Percentiles rank a stretch among this genome's conserved stretches.
These are phyloP conservation scores for Tupaia chinensis DNA, from an alignment of 2,113 vertebrate genomes.

Conservation along the genomic window DNA sequence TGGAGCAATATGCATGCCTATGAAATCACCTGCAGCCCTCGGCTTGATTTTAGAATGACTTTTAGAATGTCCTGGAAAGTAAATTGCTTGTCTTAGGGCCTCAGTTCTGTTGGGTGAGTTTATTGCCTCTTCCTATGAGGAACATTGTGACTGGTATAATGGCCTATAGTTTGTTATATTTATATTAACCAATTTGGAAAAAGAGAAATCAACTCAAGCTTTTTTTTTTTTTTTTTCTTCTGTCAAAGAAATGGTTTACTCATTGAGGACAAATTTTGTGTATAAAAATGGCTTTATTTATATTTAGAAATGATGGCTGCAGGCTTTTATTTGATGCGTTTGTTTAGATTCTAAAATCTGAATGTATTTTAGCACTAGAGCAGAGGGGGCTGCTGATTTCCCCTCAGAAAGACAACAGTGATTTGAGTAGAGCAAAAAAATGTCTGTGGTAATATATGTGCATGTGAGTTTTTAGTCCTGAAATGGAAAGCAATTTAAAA, in stretches of 20 bases:
- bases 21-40: conserved; percentile 46
- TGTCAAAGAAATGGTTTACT: conserved; percentile 68
- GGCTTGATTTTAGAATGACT: conserved; percentile 34
- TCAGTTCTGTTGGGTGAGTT: conserved; percentile 56
- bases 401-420: background rate
- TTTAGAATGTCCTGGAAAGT: conserved; percentile 72
- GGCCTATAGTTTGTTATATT: conserved; percentile 44
- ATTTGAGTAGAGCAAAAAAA: conserved; percentile 41
- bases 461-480: background rate
- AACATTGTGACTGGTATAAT: conserved; percentile 34
- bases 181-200: conserved; percentile 55
- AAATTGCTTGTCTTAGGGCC: conserved; percentile 27
- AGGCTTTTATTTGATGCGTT: conserved; percentile 76
- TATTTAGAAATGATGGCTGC: conserved; percentile 79
- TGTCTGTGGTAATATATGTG: background rate
- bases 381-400: background rate
- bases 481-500: conserved; percentile 47
- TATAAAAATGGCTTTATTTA: conserved; percentile 81
- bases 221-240: conserved; percentile 62
- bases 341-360: conserved; percentile 80
- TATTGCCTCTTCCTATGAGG: conserved; percentile 63
- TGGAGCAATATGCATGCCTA: background rate
- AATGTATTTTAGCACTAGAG: conserved; percentile 53
- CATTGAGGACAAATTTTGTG: conserved; percentile 65
- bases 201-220: conserved; percentile 70